Percentiles rank a stretch among this genome's conserved stretches.
Evolutionary conservation across 1,140 invertebrate genomes (phyloP).

Genomic region (Caligus rogercresseyi): DNA sequence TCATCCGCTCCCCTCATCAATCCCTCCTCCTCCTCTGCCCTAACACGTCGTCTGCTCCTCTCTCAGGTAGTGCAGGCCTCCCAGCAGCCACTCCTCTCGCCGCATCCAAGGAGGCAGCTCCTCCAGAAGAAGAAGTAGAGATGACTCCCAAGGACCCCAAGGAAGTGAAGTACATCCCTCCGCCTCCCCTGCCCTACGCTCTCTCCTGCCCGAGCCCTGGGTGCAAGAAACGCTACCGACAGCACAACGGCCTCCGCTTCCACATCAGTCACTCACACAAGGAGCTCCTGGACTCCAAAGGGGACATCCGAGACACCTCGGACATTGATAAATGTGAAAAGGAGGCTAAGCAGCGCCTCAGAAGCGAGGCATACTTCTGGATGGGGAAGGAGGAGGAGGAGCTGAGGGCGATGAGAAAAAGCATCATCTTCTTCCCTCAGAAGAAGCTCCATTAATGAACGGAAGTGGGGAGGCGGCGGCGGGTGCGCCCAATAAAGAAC

Average conservation of each 20-base stretch:
- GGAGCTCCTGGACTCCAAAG: constrained; percentile 7
- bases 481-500: too few relatives aligned
- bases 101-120: not conserved
- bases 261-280: constrained; percentile 13
- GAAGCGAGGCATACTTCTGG: not conserved
- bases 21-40: too few relatives aligned
- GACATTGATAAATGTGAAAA: constrained; percentile 14
- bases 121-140: not conserved
- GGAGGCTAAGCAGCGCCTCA: constrained; percentile 11
- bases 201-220: constrained; percentile 11
- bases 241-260: constrained; percentile 12
- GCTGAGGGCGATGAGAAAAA: too few relatives aligned
- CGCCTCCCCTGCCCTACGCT: constrained; percentile 14
- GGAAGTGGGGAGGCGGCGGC: too few relatives aligned
- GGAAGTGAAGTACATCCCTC: constrained; percentile 12
- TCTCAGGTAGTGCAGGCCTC: not conserved
- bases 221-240: constrained; percentile 15
- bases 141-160: constrained; percentile 10
- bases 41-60: not conserved
- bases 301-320: constrained; percentile 15
- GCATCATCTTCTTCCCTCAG: too few relatives aligned
- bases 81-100: not conserved
- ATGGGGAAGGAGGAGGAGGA: not conserved
- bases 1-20: too few relatives aligned
- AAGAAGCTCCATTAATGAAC: too few relatives aligned